Conservation (phyloP, 2,797 vertebrate genomes). For the Ceryle rudis region DNA sequence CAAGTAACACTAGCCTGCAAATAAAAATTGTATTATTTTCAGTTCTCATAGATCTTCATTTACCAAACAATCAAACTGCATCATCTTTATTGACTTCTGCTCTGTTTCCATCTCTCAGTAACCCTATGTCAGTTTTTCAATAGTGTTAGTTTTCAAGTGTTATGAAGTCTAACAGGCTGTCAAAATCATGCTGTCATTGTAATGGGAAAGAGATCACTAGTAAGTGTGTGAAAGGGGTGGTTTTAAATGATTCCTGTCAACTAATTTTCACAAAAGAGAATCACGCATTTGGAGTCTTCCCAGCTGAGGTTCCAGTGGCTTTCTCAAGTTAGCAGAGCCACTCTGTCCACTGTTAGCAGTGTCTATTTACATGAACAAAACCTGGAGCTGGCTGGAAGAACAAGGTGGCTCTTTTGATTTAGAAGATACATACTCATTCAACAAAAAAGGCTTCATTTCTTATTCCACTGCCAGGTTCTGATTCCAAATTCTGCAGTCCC, state of each 20-base stretch:
- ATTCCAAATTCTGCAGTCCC: neutral
- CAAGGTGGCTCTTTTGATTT: neutral
- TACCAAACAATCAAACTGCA: neutral
- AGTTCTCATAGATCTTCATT: neutral
- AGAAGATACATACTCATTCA: neutral
- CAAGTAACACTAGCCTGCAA: neutral
- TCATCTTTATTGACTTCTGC: constrained; percentile 3
- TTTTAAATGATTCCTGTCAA: neutral
- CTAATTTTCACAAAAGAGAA: neutral
- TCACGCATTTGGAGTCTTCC: neutral
- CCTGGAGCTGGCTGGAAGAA: neutral
- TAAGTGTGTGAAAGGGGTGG: accelerated
- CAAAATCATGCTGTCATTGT: neutral
- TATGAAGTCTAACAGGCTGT: neutral
- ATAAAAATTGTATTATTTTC: neutral
- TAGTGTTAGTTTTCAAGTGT: neutral
- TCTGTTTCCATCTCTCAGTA: neutral
- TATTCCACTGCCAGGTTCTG: neutral
- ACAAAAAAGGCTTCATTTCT: neutral
- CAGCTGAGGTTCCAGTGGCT: neutral
- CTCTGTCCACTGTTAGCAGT: neutral
- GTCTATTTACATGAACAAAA: neutral
- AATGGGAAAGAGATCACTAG: neutral
- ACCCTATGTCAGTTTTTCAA: neutral
- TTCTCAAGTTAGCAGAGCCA: neutral